Percentiles rank a stretch among this genome's conserved stretches.
These are phyloP conservation scores for Tonatia bakeri DNA, from an alignment of 2,113 vertebrate species.

Conservation along the genomic window DNA sequence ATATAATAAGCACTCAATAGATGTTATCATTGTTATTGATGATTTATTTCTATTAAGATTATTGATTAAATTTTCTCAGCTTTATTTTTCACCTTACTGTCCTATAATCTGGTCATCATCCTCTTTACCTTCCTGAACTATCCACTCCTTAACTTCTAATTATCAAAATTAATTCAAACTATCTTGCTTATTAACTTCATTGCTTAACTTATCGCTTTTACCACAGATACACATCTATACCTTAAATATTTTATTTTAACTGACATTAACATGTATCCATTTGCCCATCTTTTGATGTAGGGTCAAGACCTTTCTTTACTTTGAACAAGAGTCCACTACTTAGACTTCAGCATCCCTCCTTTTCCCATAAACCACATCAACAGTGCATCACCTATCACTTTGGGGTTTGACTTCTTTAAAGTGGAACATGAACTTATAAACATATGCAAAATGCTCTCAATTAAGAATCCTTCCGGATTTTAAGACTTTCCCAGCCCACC, in stretches of 20 bases:
- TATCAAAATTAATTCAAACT: neutral
- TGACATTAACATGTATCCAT: neutral
- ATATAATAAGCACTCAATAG: neutral
- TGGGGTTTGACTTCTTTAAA: conserved; percentile 13
- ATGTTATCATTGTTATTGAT: neutral
- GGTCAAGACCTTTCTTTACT: conserved; percentile 3
- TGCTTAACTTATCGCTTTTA: conserved; percentile 6
- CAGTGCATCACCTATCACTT: neutral
- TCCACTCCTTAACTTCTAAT: neutral
- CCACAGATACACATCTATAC: neutral
- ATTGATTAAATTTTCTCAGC: neutral
- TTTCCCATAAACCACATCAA: neutral
- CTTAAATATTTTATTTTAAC: neutral
- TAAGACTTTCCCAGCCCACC: neutral
- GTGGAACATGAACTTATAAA: neutral
- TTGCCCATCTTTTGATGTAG: neutral
- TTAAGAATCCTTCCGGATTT: neutral
- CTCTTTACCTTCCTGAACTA: neutral
- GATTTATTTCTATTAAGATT: neutral
- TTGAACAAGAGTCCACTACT: neutral
- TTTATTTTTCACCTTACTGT: conserved; percentile 16
- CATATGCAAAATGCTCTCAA: neutral
- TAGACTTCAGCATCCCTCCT: neutral
- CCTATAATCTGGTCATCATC: neutral
- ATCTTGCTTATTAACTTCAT: neutral